Base-by-base conservation (phyloP, 1,140 invertebrate genomes). In the Lucilia cuprina region DNA sequence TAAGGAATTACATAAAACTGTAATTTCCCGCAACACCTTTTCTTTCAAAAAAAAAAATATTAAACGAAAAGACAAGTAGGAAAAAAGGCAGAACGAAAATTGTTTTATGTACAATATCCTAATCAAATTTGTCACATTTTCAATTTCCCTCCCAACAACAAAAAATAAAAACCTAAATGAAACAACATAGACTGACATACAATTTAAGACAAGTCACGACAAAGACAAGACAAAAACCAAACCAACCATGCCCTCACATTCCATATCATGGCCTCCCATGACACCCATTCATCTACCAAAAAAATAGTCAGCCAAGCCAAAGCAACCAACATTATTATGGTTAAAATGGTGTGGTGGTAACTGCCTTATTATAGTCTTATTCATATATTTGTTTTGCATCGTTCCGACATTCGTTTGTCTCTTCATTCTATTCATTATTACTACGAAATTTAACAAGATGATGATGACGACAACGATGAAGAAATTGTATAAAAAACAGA, bases 101-200 rank as follows among this genome's bases (percentile, higher is more conserved):
- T 19, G 35, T 80, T 80, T 80, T 80, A 80, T 80, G 77, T 49
- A 30, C 47, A 80, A 80, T 80, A 80, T 80, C 77, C 77, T 80
- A 80, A 80, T 80, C 77, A 80, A 80, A 49, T 80, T 80, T 80
- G 77, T 49, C 41, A 80, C 77, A 80, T 80, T 80, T 80, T 80
- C 77, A 80, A 80, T 80, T 80, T 80, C 77, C 77, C 47, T 49
- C 14, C 77, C n/a, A 19, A 70, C 65, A 19, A 41, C 41, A 41
- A 41, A 5, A 41, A 41, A 41, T 0, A 41, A 41, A 10, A 41
- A 41, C 41, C 25, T 30, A 30, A 41, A n/a, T n/a, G n/a, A n/a
- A n/a, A 41, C 41, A 41, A 41, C 41, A 41, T 10, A 41, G 41
- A 41, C 41, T 41, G 41, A 41, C 41, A 41, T 7, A 5, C 41